Conservation (phyloP, 2,888 invertebrate species). For the Dione juno region DNA sequence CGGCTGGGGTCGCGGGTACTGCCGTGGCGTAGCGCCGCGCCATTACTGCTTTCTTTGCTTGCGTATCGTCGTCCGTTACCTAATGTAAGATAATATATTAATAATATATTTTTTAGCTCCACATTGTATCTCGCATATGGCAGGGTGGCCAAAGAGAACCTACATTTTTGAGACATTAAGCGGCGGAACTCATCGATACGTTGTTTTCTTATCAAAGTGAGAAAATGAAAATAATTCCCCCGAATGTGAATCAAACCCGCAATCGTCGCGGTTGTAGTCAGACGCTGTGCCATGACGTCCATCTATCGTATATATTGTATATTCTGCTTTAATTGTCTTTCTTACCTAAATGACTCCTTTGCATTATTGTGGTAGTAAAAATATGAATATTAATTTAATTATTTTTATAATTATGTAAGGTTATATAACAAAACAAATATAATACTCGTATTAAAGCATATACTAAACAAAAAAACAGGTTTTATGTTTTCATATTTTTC, state of each 20-base stretch:
- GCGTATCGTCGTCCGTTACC: constrained; percentile 94
- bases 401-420: too few species aligned
- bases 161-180: background rate
- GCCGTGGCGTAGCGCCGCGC: constrained; percentile 95
- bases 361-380: too few species aligned
- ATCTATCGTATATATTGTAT: too few species aligned
- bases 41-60: constrained; percentile 93
- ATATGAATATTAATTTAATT: too few species aligned
- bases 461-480: too few species aligned
- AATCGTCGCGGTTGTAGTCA: background rate
- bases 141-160: background rate
- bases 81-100: constrained; percentile 76
- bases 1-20: constrained; percentile 91
- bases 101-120: background rate
- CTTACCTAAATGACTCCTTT: too few species aligned
- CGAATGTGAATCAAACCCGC: background rate
- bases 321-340: too few species aligned
- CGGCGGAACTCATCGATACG: background rate
- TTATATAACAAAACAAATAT: too few species aligned
- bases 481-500: too few species aligned
- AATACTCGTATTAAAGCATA: too few species aligned
- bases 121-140: background rate
- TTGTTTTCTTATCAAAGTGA: background rate
- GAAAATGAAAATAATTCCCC: background rate
- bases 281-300: background rate